Percentiles rank a stretch among this genome's conserved stretches.
Conservation (phyloP, 2,888 invertebrate species). For the Crioceris asparagi region DNA sequence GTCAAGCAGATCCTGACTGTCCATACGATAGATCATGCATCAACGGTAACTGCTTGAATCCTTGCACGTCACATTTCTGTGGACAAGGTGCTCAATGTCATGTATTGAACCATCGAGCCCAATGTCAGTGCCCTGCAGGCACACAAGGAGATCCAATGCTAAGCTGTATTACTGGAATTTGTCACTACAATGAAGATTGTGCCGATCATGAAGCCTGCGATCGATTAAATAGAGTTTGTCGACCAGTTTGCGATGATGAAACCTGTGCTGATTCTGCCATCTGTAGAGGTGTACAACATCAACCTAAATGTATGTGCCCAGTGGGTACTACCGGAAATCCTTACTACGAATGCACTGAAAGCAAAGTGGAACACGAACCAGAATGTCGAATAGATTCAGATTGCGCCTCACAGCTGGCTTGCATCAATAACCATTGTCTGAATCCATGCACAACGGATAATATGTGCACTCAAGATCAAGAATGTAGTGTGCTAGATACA, state of each 20-base stretch:
- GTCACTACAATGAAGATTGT: slow-evolving; percentile 84
- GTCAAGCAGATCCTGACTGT: slow-evolving; percentile 67
- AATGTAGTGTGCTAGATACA: slow-evolving; percentile 69
- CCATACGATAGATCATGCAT: slow-evolving; percentile 75
- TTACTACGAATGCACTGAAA: slow-evolving; percentile 53
- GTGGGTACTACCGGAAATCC: slow-evolving; percentile 71
- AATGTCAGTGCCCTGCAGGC: slow-evolving; percentile 74
- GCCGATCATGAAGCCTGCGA: slow-evolving; percentile 77
- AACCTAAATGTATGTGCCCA: slow-evolving; percentile 67
- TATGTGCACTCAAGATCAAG: slow-evolving; percentile 66
- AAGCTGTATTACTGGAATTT: slow-evolving; percentile 72
- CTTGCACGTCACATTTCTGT: slow-evolving; percentile 59
- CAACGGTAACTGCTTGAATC: slow-evolving; percentile 69
- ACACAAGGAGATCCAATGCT: slow-evolving; percentile 75
- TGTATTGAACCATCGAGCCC: slow-evolving; percentile 63
- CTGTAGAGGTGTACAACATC: slow-evolving; percentile 66
- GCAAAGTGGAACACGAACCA: slow-evolving; percentile 34
- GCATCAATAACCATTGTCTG: slow-evolving; percentile 64
- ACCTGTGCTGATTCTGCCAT: slow-evolving; percentile 68
- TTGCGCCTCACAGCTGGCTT: slow-evolving; percentile 63
- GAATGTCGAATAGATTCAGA: slow-evolving; percentile 69
- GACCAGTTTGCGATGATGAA: slow-evolving; percentile 71
- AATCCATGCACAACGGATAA: slow-evolving; percentile 65
- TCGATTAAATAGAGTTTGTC: slow-evolving; percentile 69
- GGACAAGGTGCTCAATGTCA: slow-evolving; percentile 70